Percentiles rank a stretch among this genome's conserved stretches.
phyloP scores from a whole-genome alignment of 2,113 vertebrate genomes.

The Megalops atlanticus region DNA sequence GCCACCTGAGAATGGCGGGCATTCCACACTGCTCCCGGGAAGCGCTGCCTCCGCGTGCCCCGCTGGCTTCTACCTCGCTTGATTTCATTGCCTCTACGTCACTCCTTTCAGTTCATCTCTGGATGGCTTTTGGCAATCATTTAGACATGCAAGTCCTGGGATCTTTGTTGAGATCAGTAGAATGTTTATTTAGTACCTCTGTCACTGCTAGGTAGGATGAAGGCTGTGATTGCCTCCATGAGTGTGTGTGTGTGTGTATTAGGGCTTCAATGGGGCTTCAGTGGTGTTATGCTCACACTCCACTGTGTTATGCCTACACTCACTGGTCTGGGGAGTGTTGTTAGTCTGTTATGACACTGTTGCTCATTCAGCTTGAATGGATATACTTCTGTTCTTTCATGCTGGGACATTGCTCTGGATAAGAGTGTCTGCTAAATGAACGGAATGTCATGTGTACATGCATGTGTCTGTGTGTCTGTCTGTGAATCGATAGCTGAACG shows the following conservation, averaged over 20 bases:
- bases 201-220: neutral
- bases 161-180: neutral
- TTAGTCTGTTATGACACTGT: no score
- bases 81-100: neutral
- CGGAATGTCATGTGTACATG: no score
- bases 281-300: no score
- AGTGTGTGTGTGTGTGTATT: neutral
- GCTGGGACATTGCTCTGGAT: no score
- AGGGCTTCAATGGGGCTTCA: no score
- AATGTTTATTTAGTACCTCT: neutral
- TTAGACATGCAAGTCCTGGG: neutral
- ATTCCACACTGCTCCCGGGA: neutral
- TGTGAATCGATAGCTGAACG: no score
- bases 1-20: neutral
- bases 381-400: no score
- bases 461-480: no score
- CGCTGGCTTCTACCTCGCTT: neutral
- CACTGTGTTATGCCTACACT: no score
- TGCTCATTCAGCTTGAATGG: no score
- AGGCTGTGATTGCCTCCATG: neutral
- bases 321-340: no score
- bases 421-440: no score
- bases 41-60: neutral
- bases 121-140: neutral
- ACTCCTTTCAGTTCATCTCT: neutral